Percentiles rank a stretch among this genome's conserved stretches.
Conservation (phyloP, 2,888 invertebrate genomes). For the Agrotis clavis region DNA sequence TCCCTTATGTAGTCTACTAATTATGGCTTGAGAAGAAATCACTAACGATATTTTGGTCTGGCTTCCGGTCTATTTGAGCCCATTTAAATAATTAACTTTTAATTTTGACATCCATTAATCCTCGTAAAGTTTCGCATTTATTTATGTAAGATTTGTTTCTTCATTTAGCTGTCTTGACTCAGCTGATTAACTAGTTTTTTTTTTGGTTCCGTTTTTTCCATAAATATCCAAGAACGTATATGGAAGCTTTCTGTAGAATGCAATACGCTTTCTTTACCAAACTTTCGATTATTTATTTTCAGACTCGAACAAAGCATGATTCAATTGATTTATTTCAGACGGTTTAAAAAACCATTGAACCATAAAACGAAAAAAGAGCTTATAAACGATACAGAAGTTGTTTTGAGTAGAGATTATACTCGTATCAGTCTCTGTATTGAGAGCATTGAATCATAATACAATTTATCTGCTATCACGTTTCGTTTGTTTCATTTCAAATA, state of each 20-base stretch:
- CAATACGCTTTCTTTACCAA: neutral
- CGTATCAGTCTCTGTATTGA: conserved; percentile 3
- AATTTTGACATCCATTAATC: too few species aligned
- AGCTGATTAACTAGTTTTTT: too few species aligned
- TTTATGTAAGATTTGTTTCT: too few species aligned
- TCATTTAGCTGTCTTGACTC: too few species aligned
- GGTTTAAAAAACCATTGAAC: too few species aligned
- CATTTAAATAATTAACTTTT: too few species aligned
- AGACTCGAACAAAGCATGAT: conserved; percentile 10
- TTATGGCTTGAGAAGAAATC: too few species aligned
- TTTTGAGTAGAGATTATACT: conserved; percentile 16
- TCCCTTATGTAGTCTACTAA: too few species aligned
- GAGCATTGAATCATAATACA: conserved; percentile 1
- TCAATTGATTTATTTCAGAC: conserved; percentile 35
- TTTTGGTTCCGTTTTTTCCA: neutral
- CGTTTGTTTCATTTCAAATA: neutral
- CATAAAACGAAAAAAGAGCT: too few species aligned
- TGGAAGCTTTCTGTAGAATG: neutral
- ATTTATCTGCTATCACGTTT: neutral
- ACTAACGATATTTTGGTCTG: too few species aligned
- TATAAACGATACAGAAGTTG: conserved; percentile 28
- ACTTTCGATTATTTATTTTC: conserved; percentile 15
- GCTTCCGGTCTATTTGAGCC: too few species aligned
- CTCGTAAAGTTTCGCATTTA: too few species aligned
- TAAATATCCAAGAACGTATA: neutral